Evolutionary conservation across 2,888 invertebrate species (phyloP).

Genomic region (Portevinia maculata): DNA sequence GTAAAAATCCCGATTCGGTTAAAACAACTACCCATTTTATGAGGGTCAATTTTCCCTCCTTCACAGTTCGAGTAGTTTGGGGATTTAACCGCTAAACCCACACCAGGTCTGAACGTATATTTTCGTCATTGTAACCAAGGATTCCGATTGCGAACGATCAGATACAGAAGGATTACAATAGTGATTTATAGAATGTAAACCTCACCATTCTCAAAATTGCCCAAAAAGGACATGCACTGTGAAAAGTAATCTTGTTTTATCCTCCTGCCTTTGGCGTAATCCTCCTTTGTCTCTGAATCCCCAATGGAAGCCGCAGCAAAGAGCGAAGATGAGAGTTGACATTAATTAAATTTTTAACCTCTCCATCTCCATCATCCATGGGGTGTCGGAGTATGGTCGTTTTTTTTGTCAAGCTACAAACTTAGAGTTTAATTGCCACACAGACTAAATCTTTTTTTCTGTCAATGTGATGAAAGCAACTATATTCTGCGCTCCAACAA

Average conservation of each 20-base stretch:
- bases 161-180: slow-evolving; percentile 34
- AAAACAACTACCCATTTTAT: slow-evolving; percentile 18
- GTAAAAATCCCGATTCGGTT: slow-evolving; percentile 8
- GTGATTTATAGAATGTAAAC: slow-evolving; percentile 43
- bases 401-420: not conserved
- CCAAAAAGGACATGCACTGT: not conserved
- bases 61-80: not conserved
- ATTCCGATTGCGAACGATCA: slow-evolving; percentile 13
- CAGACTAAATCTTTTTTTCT: not conserved
- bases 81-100: slow-evolving; percentile 19
- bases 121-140: not conserved
- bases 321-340: slow-evolving; percentile 45
- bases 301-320: slow-evolving; percentile 4
- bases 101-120: slow-evolving; percentile 7
- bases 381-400: not conserved
- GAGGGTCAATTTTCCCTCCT: not conserved
- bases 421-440: slow-evolving; percentile 21
- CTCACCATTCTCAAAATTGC: not conserved
- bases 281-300: slow-evolving; percentile 24
- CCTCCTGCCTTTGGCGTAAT: not conserved
- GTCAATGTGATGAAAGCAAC: not conserved
- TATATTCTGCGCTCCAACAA: not conserved
- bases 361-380: slow-evolving; percentile 28
- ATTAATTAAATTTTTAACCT: slow-evolving; percentile 56
- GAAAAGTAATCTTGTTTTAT: slow-evolving; percentile 16